Percentiles rank a stretch among this genome's conserved stretches.
Evolutionary conservation across 2,888 invertebrate species (phyloP).

Genomic region (Epinotia demarniana): DNA sequence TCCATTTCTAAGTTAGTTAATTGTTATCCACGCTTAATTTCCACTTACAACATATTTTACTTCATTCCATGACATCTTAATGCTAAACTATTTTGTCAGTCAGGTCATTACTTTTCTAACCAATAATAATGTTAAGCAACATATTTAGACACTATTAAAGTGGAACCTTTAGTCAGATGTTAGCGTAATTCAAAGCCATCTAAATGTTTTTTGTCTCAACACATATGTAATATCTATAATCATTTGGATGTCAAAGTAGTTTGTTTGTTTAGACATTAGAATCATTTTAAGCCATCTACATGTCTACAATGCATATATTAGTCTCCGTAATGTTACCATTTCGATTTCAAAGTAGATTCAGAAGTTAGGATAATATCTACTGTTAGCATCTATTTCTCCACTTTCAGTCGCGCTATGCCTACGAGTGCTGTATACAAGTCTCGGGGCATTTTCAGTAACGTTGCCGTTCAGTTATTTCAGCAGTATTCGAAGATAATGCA

Average conservation of each 20-base stretch:
- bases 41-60: not conserved
- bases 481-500: not conserved
- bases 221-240: not conserved
- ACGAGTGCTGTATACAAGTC: not conserved
- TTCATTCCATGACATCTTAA: not conserved
- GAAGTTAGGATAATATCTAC: not conserved
- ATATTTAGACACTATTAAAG: not conserved
- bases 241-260: constrained; percentile 1
- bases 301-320: not conserved
- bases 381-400: not conserved
- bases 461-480: not conserved
- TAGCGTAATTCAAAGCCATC: constrained; percentile 4
- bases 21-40: not conserved
- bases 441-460: not conserved
- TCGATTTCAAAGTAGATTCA: not conserved
- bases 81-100: constrained; percentile 4
- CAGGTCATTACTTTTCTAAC: constrained; percentile 6
- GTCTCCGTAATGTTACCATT: not conserved
- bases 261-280: not conserved
- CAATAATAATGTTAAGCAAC: not conserved
- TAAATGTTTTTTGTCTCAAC: not conserved
- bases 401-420: not conserved
- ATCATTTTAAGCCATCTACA: not conserved
- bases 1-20: constrained; percentile 53
- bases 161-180: not conserved